These are phyloP conservation scores for Hippocampus barbouri DNA, from an alignment of 2,113 vertebrate species.

Conservation along the genomic window DNA sequence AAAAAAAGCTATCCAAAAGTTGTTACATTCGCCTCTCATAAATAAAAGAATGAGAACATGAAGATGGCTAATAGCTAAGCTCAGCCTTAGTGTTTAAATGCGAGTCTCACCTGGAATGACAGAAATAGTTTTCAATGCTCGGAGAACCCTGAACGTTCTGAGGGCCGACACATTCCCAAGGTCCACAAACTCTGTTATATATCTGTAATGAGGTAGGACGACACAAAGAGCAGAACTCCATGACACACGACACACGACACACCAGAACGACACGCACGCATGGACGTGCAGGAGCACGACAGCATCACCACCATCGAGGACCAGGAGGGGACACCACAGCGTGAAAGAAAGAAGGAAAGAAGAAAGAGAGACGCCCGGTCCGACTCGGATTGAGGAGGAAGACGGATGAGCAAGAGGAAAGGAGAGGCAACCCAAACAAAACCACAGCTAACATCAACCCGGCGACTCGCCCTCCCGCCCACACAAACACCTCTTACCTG, in stretches of 20 bases:
- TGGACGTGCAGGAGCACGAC: constrained; percentile 72
- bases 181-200: constrained; percentile 99
- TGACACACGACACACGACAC: constrained; percentile 76
- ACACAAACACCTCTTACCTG: constrained; percentile 88
- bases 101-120: constrained; percentile 99
- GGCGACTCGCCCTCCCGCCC: constrained; percentile 57
- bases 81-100: constrained; percentile 83
- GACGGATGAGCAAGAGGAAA: constrained; percentile 48
- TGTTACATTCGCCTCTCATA: constrained; percentile 43
- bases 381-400: constrained; percentile 52
- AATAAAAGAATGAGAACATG: constrained; percentile 29
- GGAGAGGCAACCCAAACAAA: constrained; percentile 55
- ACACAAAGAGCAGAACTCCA: constrained; percentile 96
- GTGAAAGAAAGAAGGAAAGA: constrained; percentile 13
- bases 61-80: constrained; percentile 42
- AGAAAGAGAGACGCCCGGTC: constrained; percentile 73
- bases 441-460: constrained; percentile 90
- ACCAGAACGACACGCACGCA: constrained; percentile 73
- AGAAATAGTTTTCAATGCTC: constrained; percentile 99
- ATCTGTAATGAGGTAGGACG: constrained; percentile 98
- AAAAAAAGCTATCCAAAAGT: constrained; percentile 38
- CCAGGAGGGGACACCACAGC: constrained; percentile 76
- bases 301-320: constrained; percentile 78
- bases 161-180: constrained; percentile 99
- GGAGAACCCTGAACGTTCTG: constrained; percentile 99